Percentiles rank a stretch among this genome's conserved stretches.
phyloP scores from a whole-genome alignment of 1,140 invertebrate genomes.

The Bombus fervidus region DNA sequence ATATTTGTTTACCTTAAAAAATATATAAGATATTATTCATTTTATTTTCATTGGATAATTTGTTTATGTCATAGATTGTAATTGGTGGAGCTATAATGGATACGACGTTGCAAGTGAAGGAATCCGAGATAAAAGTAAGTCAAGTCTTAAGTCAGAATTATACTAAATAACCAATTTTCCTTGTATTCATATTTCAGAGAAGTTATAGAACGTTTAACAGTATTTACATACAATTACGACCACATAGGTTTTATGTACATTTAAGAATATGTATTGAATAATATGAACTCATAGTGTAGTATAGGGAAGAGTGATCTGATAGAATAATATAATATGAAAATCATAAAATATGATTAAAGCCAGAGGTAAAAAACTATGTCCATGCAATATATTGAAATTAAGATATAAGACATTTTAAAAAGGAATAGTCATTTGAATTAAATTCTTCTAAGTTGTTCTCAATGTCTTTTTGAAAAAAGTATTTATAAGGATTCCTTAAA shows the following conservation, averaged over 20 bases:
- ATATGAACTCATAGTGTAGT: constrained; percentile 66
- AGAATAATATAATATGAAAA: constrained; percentile 14
- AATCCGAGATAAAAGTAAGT: constrained; percentile 87
- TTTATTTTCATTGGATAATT: constrained; percentile 23
- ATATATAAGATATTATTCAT: background rate
- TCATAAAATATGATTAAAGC: constrained; percentile 4
- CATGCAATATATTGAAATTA: background rate
- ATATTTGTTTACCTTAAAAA: background rate
- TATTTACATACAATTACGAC: constrained; percentile 78
- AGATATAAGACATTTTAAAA: background rate
- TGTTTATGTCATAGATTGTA: constrained; percentile 85
- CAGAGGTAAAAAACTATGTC: background rate
- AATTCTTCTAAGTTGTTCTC: background rate
- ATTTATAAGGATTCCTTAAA: background rate
- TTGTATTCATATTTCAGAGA: constrained; percentile 79
- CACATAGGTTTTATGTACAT: constrained; percentile 77
- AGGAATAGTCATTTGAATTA: background rate
- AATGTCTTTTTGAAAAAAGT: background rate
- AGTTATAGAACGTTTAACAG: constrained; percentile 75
- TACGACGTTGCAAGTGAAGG: constrained; percentile 86
- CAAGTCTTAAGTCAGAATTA: constrained; percentile 72
- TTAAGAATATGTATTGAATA: constrained; percentile 69
- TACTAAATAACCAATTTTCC: constrained; percentile 81
- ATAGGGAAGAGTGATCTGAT: constrained; percentile 67
- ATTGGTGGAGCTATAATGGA: constrained; percentile 93